Base-by-base conservation (phyloP, 92 coral and sea anemone species). In the Nematostella vectensis region DNA sequence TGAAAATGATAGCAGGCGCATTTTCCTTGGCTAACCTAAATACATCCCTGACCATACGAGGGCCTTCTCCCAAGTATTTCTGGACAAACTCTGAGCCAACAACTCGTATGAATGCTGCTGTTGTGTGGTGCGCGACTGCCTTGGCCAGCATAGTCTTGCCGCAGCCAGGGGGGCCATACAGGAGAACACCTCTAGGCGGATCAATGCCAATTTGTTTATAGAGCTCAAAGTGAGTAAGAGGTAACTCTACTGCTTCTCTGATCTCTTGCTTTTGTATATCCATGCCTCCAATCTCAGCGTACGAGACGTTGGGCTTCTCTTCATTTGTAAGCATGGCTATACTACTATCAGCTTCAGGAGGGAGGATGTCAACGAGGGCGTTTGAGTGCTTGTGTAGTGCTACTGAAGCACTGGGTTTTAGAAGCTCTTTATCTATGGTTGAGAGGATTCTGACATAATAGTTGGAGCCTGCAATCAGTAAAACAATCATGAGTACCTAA, bases 41-140 rank as follows among this genome's bases (percentile, higher is more conserved):
- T 31, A 93, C 99, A 70, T 93, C 99, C 16, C 99, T 70, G 23
- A 93, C 99, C 99, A 93, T 93, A 63, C 99, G 81, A 16, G 99
- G 99, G 13, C 99, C 99, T 40, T 93, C 99, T 0, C 99, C 99
- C 54, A 93, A 96, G 65, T 93, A 93, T 40, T 93, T 93, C 49
- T 93, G 99, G 29, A 93, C 99, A 75, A 93, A 93, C 63, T 93
- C 99, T 55, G 99, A 93, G 11, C 99, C 99, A 54, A 93, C 99
- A 28, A 93, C 99, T 58, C 99, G 93, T 24, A 93, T 93, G 67
- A 93, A 93, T 1, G 99, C 89, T 0, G 99, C 99, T 18, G 96
- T 87, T 1, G 99, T 93, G 48, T 93, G 95, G 59, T 93, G 96
- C 10, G 99, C 99, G 10, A 93, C 99, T 18, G 99, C 99, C 56